Evolutionary conservation across 1,140 invertebrate species (phyloP), one percentile per base, ranked within the genome.

Genomic region (Drosophila miranda): DNA sequence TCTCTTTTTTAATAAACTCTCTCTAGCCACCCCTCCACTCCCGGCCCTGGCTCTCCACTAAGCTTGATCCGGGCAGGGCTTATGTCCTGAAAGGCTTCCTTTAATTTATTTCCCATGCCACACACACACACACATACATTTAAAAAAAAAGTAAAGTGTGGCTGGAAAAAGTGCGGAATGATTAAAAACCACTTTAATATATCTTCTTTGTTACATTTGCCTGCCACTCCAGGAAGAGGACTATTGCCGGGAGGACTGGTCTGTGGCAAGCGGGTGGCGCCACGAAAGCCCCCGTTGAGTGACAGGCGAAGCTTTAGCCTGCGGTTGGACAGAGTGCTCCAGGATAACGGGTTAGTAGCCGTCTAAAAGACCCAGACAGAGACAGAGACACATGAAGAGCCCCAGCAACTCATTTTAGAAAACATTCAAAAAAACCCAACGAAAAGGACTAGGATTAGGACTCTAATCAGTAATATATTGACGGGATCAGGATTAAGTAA

Each of bases 151-250:
- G 2, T 19, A 1, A 19, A 19, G 19, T 19, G 19, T 23, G n/a
- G 48, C 41, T 49, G 42, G 73, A 77, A 58, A 78, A 80, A 69
- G 38, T 28, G 23, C 7, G 28, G 8, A 69, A 86, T 86, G 54
- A 84, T 84, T 86, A 84, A 86, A 84, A 84, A 86, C 63, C 80
- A 84, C 81, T 84, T 86, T 84, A 81, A 81, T 86, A 67, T 49
- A 64, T 68, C 60, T 77, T 74, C 64, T 75, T 86, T 81, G 77
- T 81, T 73, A 62, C 68, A 60, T 68, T 68, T 52, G 58, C 66
- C 11, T 57, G 60, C 46, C 44, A 9, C 48, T 38, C 34, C 34
- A 13, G 11, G 11, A 38, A 11, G 9, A 3, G 5, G 46, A 46
- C 67, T 41, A 67, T 55, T 67, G 30, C 67, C 55, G 30, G 50